Percentiles rank a stretch among this genome's conserved stretches.
These are phyloP conservation scores for Homalodisca vitripennis DNA, from an alignment of 1,140 invertebrate genomes.

Conservation along the genomic window DNA sequence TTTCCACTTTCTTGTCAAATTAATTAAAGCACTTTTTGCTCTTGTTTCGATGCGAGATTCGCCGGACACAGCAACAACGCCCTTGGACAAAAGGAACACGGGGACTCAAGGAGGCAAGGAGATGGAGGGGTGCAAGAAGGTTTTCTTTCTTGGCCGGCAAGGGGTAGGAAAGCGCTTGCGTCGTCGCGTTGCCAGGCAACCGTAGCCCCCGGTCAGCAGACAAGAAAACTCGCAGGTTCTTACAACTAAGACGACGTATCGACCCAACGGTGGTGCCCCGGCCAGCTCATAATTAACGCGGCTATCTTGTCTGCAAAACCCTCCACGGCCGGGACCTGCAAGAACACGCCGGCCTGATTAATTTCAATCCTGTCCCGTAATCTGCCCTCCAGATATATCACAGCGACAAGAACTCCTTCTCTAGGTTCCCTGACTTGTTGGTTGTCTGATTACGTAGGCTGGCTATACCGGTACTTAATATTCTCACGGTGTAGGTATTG, in stretches of 20 bases:
- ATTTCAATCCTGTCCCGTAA: slow-evolving; percentile 16
- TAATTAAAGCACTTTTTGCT: no score
- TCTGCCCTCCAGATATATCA: slow-evolving; percentile 10
- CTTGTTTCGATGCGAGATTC: no score
- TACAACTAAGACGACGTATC: slow-evolving; percentile 17
- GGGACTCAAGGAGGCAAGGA: background rate
- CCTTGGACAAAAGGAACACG: no score
- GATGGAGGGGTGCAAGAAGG: background rate
- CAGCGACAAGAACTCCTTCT: background rate
- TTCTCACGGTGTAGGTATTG: no score
- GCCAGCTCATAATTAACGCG: background rate
- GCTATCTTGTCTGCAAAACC: slow-evolving; percentile 23
- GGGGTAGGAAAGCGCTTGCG: background rate
- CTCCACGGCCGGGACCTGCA: background rate
- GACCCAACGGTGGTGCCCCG: background rate
- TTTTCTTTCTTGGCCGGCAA: slow-evolving; percentile 2
- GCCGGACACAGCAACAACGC: no score
- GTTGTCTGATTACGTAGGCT: no score
- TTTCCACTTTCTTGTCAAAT: no score
- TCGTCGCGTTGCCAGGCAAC: slow-evolving; percentile 15
- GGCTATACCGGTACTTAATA: no score
- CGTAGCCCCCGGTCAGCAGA: background rate
- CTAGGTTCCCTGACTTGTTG: no score
- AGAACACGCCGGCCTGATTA: background rate
- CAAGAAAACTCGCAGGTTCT: slow-evolving; percentile 19